Percentiles rank a stretch among this genome's conserved stretches.
These are phyloP conservation scores for Nibea albiflora DNA, from an alignment of 2,113 vertebrate genomes.

Conservation along the genomic window DNA sequence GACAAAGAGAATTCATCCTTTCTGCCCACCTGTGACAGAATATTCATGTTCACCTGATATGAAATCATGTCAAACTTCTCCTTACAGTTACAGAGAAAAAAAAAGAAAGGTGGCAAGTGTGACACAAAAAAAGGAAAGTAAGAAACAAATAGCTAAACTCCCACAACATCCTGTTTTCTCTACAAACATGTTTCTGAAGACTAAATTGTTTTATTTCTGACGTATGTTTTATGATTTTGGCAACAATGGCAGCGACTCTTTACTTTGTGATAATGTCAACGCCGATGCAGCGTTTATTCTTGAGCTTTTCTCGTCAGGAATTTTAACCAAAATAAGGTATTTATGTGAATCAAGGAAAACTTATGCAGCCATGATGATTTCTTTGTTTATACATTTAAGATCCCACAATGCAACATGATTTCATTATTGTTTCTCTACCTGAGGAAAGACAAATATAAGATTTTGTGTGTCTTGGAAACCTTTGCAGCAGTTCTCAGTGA, in stretches of 20 bases:
- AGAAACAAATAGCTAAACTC: slow-evolving; percentile 21
- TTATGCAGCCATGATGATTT: neutral
- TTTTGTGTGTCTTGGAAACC: neutral
- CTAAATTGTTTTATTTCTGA: neutral
- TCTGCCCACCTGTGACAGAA: slow-evolving; percentile 4
- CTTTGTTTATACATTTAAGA: neutral
- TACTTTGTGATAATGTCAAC: slow-evolving; percentile 10
- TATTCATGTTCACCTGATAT: slow-evolving; percentile 4
- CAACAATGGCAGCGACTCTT: neutral
- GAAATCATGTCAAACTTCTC: neutral
- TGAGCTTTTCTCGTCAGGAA: neutral
- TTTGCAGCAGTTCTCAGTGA: slow-evolving; percentile 8
- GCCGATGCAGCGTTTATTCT: slow-evolving; percentile 36
- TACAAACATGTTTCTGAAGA: slow-evolving; percentile 8
- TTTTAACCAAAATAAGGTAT: neutral
- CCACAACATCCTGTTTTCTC: slow-evolving; percentile 28
- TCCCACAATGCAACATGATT: neutral
- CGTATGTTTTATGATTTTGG: slow-evolving; percentile 5
- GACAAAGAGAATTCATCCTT: neutral
- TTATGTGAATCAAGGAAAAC: neutral
- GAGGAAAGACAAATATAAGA: neutral
- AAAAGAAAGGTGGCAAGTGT: slow-evolving; percentile 7
- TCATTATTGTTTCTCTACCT: neutral
- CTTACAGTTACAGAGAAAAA: neutral
- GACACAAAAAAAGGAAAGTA: neutral